Percentiles rank a stretch among this genome's conserved stretches.
Conservation (phyloP, 2,888 invertebrate species). For the Fragum whitleyi region DNA sequence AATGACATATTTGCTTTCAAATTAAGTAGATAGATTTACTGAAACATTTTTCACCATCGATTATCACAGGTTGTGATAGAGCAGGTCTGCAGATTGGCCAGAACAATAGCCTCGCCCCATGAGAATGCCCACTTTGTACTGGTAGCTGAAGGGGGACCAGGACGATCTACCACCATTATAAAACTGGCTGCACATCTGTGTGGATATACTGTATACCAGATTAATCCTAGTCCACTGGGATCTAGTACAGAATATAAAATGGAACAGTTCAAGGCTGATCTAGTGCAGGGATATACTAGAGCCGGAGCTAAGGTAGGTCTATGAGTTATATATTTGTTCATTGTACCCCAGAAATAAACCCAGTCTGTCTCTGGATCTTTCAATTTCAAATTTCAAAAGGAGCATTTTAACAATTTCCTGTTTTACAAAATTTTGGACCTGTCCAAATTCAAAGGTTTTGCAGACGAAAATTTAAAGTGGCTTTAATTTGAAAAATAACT, state of each 20-base stretch:
- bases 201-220: slow-evolving; percentile 82
- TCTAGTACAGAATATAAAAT: slow-evolving; percentile 73
- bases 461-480: no score
- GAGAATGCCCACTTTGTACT: slow-evolving; percentile 82
- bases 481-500: no score
- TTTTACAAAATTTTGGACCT: no score
- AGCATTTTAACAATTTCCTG: no score
- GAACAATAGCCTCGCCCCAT: slow-evolving; percentile 83
- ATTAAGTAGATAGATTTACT: no score
- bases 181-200: slow-evolving; percentile 83
- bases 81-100: slow-evolving; percentile 82
- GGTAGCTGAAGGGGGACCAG: slow-evolving; percentile 83
- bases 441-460: no score
- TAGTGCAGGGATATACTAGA: slow-evolving; percentile 83
- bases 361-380: no score
- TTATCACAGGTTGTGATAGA: slow-evolving; percentile 81
- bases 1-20: no score
- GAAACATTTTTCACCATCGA: no score
- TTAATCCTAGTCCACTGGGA: slow-evolving; percentile 76
- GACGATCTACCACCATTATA: slow-evolving; percentile 78
- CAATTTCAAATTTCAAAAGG: no score
- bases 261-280: slow-evolving; percentile 83
- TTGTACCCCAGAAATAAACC: no score
- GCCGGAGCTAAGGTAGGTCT: slow-evolving; percentile 83
- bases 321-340: background rate